A percentile compares a stretch with the other conserved stretches of the same genome.
Evolutionary conservation across 2,888 invertebrate species (phyloP).

Genomic region (Melikaiella ostensackeni): DNA sequence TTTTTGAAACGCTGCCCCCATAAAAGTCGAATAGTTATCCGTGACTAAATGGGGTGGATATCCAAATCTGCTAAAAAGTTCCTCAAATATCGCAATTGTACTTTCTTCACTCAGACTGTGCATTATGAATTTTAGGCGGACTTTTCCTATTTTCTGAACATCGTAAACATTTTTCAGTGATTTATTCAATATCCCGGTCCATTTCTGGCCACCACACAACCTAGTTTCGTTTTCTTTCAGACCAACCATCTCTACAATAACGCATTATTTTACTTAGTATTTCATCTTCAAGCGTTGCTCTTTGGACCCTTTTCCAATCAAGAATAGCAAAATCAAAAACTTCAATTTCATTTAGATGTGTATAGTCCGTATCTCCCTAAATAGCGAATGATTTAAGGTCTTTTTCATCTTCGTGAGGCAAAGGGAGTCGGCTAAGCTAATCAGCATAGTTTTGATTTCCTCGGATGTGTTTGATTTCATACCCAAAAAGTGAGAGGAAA

Average conservation of each 20-base stretch:
- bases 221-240: constrained; percentile 38
- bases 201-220: constrained; percentile 58
- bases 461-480: constrained; percentile 41
- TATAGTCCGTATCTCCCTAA: no score
- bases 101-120: constrained; percentile 38
- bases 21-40: constrained; percentile 55
- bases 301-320: no score
- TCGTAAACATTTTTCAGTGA: constrained; percentile 54
- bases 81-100: constrained; percentile 41
- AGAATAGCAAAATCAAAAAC: no score
- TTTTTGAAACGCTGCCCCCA: constrained; percentile 43
- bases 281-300: no score
- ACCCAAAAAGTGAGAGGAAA: constrained; percentile 39
- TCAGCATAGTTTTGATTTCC: constrained; percentile 43
- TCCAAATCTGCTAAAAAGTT: no score
- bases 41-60: constrained; percentile 47
- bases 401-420: no score
- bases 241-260: constrained; percentile 45
- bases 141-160: constrained; percentile 50
- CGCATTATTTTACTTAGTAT: constrained; percentile 40
- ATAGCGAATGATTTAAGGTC: no score
- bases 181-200: constrained; percentile 58
- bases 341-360: no score
- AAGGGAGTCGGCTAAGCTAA: constrained; percentile 38
- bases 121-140: constrained; percentile 10